Conservation (phyloP, 2,113 vertebrate species). For the Oryzias woworae region DNA sequence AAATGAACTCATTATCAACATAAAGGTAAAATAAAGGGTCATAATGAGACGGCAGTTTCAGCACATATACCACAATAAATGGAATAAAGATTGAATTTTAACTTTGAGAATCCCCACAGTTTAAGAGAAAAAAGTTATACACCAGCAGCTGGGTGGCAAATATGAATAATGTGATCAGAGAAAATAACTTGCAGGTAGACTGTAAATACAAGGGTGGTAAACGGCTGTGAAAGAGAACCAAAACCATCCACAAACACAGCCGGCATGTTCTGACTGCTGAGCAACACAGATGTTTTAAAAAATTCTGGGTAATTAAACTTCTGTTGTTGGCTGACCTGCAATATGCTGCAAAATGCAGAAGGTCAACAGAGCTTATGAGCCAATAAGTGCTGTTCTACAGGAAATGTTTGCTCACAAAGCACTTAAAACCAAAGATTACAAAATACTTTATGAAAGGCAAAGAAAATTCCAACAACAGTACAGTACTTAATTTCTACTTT, state of each 20-base stretch:
- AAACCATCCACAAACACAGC: not conserved
- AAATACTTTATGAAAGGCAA: not conserved
- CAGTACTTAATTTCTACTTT: not conserved
- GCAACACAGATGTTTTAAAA: conserved; percentile 21
- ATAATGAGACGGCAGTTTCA: conserved; percentile 41
- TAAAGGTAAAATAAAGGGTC: conserved; percentile 55
- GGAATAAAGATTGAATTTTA: conserved; percentile 18
- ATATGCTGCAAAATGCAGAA: conserved; percentile 5
- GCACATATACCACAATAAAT: conserved; percentile 26
- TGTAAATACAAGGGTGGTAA: not conserved
- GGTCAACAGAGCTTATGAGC: conserved; percentile 20
- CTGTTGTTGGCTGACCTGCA: conserved; percentile 38
- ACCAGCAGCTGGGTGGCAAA: too few relatives aligned
- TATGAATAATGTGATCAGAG: too few relatives aligned
- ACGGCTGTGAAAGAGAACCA: not conserved
- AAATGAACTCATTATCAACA: conserved; percentile 55
- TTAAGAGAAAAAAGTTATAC: too few relatives aligned
- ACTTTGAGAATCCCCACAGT: too few relatives aligned
- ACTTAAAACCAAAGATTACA: not conserved
- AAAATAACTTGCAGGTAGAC: conserved; percentile 5
- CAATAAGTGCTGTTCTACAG: conserved; percentile 1
- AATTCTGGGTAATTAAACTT: conserved; percentile 49
- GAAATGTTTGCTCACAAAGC: not conserved
- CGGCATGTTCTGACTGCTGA: conserved; percentile 7
- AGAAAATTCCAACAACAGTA: not conserved